A percentile compares a stretch with the other conserved stretches of the same genome.
Conservation (phyloP, 1,140 invertebrate genomes). For the Drosophila ficusphila region DNA sequence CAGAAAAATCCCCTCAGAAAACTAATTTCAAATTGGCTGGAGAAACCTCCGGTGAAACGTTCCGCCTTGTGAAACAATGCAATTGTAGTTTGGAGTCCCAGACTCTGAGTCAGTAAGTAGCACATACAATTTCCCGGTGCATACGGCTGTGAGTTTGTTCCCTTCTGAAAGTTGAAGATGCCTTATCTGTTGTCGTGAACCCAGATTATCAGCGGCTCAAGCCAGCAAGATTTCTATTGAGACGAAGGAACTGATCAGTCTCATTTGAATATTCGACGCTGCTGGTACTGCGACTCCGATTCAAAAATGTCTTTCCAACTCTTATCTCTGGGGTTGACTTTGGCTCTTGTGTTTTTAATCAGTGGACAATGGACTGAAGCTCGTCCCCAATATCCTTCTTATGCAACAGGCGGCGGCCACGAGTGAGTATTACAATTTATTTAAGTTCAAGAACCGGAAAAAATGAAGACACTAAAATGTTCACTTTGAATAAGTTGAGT, state of each 20-base stretch:
- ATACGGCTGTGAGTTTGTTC: constrained; percentile 10
- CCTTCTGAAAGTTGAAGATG: not conserved
- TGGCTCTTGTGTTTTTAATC: constrained; percentile 44
- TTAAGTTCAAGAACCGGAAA: too few species aligned
- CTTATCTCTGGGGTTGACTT: constrained; percentile 41
- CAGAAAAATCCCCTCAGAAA: constrained; percentile 8
- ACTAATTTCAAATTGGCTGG: not conserved
- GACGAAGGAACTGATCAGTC: constrained; percentile 32
- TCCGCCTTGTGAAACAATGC: constrained; percentile 2
- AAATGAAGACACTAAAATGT: too few species aligned
- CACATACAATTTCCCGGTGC: not conserved
- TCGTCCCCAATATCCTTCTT: constrained; percentile 27
- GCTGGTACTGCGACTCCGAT: not conserved
- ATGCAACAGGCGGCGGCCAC: constrained; percentile 11
- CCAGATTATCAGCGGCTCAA: constrained; percentile 21
- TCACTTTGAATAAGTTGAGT: not conserved
- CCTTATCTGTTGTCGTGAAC: constrained; percentile 44
- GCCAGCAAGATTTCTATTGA: not conserved
- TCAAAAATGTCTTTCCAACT: constrained; percentile 34
- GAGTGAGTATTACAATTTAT: not conserved
- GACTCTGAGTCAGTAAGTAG: constrained; percentile 18
- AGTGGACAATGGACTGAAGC: constrained; percentile 40
- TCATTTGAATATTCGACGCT: constrained; percentile 18
- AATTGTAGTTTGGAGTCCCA: constrained; percentile 10
- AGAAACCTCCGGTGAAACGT: constrained; percentile 21